Percentiles rank a stretch among this genome's conserved stretches.
These are phyloP conservation scores for Grammomys surdaster DNA, from an alignment of 2,113 vertebrate species.

Conservation along the genomic window DNA sequence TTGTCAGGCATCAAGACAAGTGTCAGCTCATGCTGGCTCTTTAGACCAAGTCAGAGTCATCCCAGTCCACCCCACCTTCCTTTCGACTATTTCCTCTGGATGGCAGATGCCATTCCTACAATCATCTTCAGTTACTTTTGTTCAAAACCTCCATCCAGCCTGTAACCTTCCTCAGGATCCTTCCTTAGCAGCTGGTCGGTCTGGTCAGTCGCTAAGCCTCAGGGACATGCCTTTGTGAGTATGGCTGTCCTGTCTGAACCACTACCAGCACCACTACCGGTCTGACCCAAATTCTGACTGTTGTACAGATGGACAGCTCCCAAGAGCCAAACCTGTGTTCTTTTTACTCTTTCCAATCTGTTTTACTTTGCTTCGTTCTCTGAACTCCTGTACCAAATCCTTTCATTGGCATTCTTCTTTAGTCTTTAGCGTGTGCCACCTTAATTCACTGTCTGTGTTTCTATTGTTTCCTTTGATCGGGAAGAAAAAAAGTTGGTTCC, in stretches of 20 bases:
- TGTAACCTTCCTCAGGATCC: not conserved
- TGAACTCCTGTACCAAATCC: not conserved
- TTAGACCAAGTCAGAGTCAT: not conserved
- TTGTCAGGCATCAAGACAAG: constrained; percentile 3
- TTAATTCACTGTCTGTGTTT: not conserved
- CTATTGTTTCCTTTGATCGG: not conserved
- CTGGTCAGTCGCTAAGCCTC: not conserved
- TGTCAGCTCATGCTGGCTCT: not conserved
- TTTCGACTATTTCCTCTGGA: not conserved
- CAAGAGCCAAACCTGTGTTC: not conserved
- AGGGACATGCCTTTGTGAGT: not conserved
- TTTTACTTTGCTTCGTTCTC: not conserved
- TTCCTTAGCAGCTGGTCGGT: not conserved
- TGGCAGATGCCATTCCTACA: not conserved
- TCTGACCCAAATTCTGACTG: not conserved
- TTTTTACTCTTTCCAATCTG: not conserved
- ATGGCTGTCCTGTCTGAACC: not conserved
- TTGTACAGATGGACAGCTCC: not conserved
- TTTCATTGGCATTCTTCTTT: not conserved
- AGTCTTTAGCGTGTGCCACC: not conserved
- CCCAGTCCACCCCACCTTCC: not conserved
- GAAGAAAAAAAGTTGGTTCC: not conserved
- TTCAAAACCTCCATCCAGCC: not conserved
- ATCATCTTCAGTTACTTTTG: not conserved
- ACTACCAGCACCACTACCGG: not conserved